A percentile compares a stretch with the other conserved stretches of the same genome.
Conservation (phyloP, 2,888 invertebrate species). For the Drosophila emarginata region DNA sequence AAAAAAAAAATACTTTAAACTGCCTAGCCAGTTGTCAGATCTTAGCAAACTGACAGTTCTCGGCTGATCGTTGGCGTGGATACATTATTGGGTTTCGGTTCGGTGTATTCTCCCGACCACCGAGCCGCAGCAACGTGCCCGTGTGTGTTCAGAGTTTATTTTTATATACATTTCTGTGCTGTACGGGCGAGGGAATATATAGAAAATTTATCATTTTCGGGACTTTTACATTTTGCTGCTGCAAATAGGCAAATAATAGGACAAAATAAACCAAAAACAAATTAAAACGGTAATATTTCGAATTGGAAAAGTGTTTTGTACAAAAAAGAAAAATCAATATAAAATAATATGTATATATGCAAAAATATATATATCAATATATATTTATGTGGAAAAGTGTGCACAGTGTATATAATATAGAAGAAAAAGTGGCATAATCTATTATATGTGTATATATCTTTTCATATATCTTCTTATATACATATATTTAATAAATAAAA, state of each 20-base stretch:
- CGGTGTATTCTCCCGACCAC: constrained; percentile 34
- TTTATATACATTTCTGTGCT: constrained; percentile 48
- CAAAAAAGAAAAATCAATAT: not conserved
- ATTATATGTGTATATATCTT: not conserved
- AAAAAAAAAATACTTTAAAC: constrained; percentile 24
- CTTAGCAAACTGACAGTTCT: constrained; percentile 66
- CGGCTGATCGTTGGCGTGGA: constrained; percentile 70
- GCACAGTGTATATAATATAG: not conserved
- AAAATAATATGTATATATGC: constrained; percentile 13
- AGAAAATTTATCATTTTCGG: constrained; percentile 11
- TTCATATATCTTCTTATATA: not conserved
- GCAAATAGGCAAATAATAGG: not conserved
- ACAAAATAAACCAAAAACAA: not conserved
- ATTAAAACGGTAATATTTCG: not conserved
- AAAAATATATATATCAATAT: constrained; percentile 18
- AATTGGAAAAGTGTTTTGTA: not conserved
- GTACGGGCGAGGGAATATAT: constrained; percentile 47
- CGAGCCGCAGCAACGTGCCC: constrained; percentile 52
- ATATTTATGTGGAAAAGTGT: constrained; percentile 15
- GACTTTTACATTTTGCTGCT: not conserved
- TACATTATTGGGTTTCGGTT: constrained; percentile 47
- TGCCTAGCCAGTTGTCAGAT: constrained; percentile 2
- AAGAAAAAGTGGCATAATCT: not conserved
- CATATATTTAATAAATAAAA: not conserved
- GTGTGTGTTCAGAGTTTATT: constrained; percentile 72